Percentiles rank a stretch among this genome's conserved stretches.
These are phyloP conservation scores for Ganaspis sp. DNA, from an alignment of 1,140 invertebrate genomes.

Conservation along the genomic window DNA sequence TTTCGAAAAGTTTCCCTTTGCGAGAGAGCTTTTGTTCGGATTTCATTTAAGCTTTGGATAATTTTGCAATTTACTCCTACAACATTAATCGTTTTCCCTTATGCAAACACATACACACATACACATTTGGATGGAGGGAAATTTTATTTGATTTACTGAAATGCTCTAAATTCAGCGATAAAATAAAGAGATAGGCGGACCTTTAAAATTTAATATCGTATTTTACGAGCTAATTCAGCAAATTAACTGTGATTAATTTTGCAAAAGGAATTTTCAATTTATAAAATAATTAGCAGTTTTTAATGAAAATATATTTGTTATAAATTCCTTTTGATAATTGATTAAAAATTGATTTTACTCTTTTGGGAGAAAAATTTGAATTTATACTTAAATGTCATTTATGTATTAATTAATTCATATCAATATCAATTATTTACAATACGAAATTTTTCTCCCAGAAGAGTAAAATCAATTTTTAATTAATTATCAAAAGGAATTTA, in stretches of 20 bases:
- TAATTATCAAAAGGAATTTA: not conserved
- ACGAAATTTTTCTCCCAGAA: too few species aligned
- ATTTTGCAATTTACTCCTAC: conserved; percentile 16
- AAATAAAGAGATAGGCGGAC: not conserved
- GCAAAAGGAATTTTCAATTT: not conserved
- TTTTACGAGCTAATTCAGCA: conserved; percentile 8
- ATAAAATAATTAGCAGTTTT: not conserved
- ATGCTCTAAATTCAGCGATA: not conserved
- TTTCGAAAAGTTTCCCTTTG: not conserved
- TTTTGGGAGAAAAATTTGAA: too few species aligned
- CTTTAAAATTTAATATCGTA: not conserved
- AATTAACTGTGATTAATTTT: conserved; percentile 21
- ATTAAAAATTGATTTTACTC: too few species aligned
- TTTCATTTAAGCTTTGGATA: conserved; percentile 10
- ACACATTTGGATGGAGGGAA: not conserved
- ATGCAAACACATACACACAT: not conserved
- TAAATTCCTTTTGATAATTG: not conserved
- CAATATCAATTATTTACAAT: too few species aligned
- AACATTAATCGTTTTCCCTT: conserved; percentile 10
- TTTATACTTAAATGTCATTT: too few species aligned
- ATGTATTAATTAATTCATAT: too few species aligned
- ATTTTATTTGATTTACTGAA: conserved; percentile 16
- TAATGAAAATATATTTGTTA: not conserved
- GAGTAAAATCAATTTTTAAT: too few species aligned
- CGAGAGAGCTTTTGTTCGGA: not conserved